phyloP scores from a whole-genome alignment of 2,888 invertebrate species.

The Epinotia nisella region DNA sequence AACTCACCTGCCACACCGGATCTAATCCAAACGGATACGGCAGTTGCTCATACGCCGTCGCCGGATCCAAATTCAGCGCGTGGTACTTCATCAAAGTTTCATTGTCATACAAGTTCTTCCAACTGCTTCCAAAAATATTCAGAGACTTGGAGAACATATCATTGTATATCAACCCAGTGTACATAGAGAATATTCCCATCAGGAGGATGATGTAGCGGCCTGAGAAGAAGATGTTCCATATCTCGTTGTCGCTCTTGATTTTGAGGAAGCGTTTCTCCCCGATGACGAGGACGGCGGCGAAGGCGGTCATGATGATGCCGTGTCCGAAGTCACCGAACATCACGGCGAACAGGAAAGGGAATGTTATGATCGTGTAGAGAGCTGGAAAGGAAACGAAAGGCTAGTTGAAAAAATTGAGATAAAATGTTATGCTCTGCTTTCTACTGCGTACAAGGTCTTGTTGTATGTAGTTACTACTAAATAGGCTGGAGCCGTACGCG shows the following conservation, averaged over 20 bases:
- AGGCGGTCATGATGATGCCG: constrained; percentile 87
- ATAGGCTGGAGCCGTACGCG: too few species aligned
- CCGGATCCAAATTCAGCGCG: constrained; percentile 78
- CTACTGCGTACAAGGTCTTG: too few species aligned
- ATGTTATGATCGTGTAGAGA: constrained; percentile 89
- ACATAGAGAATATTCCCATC: constrained; percentile 90
- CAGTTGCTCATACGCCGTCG: constrained; percentile 65
- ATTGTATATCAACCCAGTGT: constrained; percentile 90
- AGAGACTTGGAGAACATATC: constrained; percentile 89
- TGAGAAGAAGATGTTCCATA: constrained; percentile 89
- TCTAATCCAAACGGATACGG: constrained; percentile 90
- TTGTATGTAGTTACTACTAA: too few species aligned
- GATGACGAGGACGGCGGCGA: constrained; percentile 86
- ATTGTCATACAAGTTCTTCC: constrained; percentile 78
- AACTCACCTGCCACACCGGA: constrained; percentile 87
- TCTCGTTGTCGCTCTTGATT: constrained; percentile 84
- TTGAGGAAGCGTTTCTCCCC: constrained; percentile 85
- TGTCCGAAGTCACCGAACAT: constrained; percentile 93
- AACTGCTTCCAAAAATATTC: constrained; percentile 88
- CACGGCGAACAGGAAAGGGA: constrained; percentile 91
- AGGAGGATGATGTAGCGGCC: constrained; percentile 90
- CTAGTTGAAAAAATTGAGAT: not conserved
- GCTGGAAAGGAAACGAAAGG: constrained; percentile 73
- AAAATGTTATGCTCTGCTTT: too few species aligned
- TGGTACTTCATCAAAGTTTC: constrained; percentile 60